Evolutionary conservation across 2,797 vertebrate genomes (phyloP), one percentile per base, ranked within the genome.

Genomic region (Typhlichthys eigenmanni): DNA sequence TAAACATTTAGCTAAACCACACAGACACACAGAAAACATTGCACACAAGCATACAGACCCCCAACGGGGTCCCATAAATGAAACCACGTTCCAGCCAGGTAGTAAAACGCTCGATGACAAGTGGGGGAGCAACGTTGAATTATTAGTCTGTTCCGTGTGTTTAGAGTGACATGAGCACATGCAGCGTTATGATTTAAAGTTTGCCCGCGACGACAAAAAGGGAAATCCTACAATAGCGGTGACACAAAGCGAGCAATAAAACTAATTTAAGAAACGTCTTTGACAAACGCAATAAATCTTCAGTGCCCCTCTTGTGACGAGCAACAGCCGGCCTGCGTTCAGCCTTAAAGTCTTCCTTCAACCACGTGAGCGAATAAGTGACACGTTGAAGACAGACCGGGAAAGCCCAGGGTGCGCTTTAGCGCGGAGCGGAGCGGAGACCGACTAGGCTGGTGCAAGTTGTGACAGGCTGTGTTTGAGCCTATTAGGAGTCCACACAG

Each of bases 401-500:
- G 17, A 1, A 13, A 47, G 9, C 10, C 16, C 11, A 57, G 16
- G 5, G 13, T 0, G 32, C 59, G 50, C 1, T 60, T 19, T 12
- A 64, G 71, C 69, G 48, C 3, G 0, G 34, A 73, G 65, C 69
- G 66, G 14, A 47, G 16, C 58, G 61, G 55, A 60, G 51, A 72
- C 34, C 5, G 76, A 61, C 65, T 56, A 38, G 60, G 52, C 50
- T 9, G 67, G 66, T 62, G 66, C 78, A 81, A 68, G 82, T 78
- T 80, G 71, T 73, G 78, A 86, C 83, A 85, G 68, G 82, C 81
- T 81, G 73, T 7, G 60, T 76, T 75, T 74, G 74, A 81, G 74
- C 66, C 77, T 68, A 76, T 85, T 83, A 74, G 46, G 62, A 71
- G 65, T 53, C 72, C 55, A 80, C 60, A 68, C 49, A 85, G 72